Evolutionary conservation across 2,113 vertebrate genomes (phyloP).

Genomic region (Ciconia stormi): DNA sequence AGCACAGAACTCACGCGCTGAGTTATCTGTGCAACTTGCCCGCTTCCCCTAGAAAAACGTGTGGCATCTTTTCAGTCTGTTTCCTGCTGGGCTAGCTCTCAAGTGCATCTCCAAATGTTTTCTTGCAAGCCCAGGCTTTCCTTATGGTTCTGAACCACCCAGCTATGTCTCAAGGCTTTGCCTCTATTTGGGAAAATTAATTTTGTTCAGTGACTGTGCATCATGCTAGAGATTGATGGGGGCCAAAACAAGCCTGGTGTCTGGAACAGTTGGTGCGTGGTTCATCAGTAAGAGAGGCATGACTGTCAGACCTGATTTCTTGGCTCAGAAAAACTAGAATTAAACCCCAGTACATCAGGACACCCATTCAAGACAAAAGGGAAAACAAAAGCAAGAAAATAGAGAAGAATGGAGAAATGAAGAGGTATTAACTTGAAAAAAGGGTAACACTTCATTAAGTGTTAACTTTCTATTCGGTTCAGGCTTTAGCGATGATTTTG

Average conservation of each 20-base stretch:
- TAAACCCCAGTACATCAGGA: not conserved
- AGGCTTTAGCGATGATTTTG: not conserved
- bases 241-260: not conserved
- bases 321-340: not conserved
- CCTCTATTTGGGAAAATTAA: not conserved
- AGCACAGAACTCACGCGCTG: not conserved
- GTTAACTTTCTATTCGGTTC: not conserved
- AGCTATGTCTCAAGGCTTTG: not conserved
- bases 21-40: not conserved
- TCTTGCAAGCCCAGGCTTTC: not conserved
- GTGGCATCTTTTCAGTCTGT: not conserved
- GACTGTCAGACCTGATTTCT: not conserved
- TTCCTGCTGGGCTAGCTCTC: conserved; percentile 3
- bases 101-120: not conserved
- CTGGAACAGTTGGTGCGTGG: not conserved
- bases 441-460: not conserved
- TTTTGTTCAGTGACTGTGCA: not conserved
- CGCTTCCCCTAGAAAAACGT: not conserved
- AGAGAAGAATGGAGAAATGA: not conserved
- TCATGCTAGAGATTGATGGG: not conserved
- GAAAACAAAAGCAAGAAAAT: not conserved
- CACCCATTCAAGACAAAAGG: not conserved
- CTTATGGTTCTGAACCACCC: not conserved
- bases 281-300: not conserved
- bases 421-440: not conserved